Conservation (phyloP, 2,113 vertebrate species). For the Apus apus region DNA sequence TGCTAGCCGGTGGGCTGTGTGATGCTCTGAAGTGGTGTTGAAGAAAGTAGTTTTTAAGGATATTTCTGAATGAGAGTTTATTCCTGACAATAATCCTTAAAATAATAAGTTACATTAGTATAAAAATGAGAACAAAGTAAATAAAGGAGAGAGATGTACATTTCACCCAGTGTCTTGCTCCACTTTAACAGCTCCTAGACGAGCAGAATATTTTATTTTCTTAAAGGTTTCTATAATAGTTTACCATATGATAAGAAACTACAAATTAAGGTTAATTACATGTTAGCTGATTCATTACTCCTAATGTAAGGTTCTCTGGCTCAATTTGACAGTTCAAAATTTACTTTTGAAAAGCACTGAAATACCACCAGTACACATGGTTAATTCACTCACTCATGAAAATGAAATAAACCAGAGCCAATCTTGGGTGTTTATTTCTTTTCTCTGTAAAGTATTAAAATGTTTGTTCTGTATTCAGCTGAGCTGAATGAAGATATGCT, state of each 20-base stretch:
- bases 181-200: background rate
- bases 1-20: background rate
- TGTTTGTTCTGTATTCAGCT: background rate
- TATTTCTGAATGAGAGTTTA: background rate
- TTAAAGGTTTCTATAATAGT: background rate
- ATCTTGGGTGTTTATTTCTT: background rate
- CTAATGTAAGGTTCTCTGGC: background rate
- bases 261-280: background rate
- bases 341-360: background rate
- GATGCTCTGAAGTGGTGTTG: background rate
- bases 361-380: background rate
- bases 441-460: background rate
- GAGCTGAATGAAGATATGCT: background rate
- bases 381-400: background rate
- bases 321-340: background rate
- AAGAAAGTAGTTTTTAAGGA: background rate
- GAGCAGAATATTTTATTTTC: background rate
- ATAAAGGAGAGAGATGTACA: background rate
- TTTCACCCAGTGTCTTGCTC: background rate
- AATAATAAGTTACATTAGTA: background rate
- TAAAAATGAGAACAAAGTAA: background rate
- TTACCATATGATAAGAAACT: background rate
- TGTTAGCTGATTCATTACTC: background rate
- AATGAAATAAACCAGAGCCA: background rate
- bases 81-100: background rate